A percentile compares a stretch with the other conserved stretches of the same genome.
These are phyloP conservation scores for Gymnothorax reevesii DNA, from an alignment of 2,797 vertebrate genomes.

Conservation along the genomic window DNA sequence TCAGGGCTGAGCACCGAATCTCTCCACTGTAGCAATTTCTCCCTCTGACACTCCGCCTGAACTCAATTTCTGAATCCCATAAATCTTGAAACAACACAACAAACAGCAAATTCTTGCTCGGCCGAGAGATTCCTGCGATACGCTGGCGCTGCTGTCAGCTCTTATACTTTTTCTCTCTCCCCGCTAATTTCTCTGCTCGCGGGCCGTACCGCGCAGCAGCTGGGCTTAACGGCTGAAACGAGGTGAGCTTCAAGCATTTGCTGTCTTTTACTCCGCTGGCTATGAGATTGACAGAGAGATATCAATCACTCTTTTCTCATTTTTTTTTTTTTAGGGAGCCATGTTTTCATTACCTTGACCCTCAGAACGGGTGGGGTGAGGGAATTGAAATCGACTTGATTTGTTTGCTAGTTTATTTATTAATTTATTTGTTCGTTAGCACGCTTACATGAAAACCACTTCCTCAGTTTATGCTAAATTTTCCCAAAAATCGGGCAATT, in stretches of 20 bases:
- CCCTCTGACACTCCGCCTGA: slow-evolving; percentile 39
- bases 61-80: slow-evolving; percentile 51
- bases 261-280: background rate
- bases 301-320: background rate
- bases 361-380: too few relatives aligned
- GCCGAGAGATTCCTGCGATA: slow-evolving; percentile 7
- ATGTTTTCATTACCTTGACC: too few relatives aligned
- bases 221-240: background rate
- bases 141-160: background rate
- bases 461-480: too few relatives aligned
- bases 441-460: too few relatives aligned
- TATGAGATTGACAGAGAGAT: background rate
- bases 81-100: slow-evolving; percentile 40
- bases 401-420: too few relatives aligned
- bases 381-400: too few relatives aligned
- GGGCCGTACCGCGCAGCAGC: background rate
- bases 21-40: slow-evolving; percentile 46
- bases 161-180: background rate
- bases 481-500: too few relatives aligned
- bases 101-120: slow-evolving; percentile 18
- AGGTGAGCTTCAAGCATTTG: background rate
- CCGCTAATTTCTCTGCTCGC: background rate
- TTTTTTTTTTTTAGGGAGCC: background rate
- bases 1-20: slow-evolving; percentile 23
- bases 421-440: too few relatives aligned